These are phyloP conservation scores for Seira ritae DNA, from an alignment of 2,888 invertebrate genomes.

Conservation along the genomic window DNA sequence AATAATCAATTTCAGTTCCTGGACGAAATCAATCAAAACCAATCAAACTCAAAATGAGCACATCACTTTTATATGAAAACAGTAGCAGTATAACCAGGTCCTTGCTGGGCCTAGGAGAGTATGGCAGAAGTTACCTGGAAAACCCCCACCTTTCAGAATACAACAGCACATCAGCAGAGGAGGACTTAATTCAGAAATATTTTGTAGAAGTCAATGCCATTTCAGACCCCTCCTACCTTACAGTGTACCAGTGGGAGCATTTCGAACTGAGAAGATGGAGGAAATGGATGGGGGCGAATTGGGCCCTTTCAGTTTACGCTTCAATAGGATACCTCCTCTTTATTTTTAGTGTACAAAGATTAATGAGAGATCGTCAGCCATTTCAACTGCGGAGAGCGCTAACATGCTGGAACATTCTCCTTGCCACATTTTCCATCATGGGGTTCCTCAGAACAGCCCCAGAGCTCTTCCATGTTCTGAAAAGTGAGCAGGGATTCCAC, in stretches of 20 bases:
- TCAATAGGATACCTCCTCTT: conserved; percentile 93
- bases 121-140: conserved; percentile 66
- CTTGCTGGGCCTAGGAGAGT: conserved; percentile 53
- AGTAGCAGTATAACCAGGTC: conserved; percentile 53
- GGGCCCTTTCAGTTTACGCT: conserved; percentile 95
- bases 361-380: conserved; percentile 93
- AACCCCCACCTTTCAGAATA: conserved; percentile 53
- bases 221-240: conserved; percentile 66
- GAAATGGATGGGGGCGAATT: conserved; percentile 97
- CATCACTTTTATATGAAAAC: conserved; percentile 53
- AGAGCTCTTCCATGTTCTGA: conserved; percentile 88
- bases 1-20: neutral
- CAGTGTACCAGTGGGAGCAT: conserved; percentile 69
- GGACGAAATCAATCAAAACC: neutral
- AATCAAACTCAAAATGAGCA: conserved; percentile 54
- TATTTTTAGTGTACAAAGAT: conserved; percentile 94
- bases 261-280: conserved; percentile 76
- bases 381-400: conserved; percentile 92
- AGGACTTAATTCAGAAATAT: conserved; percentile 47
- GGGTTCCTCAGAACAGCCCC: conserved; percentile 95
- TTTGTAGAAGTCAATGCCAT: conserved; percentile 66
- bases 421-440: conserved; percentile 96
- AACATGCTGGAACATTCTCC: conserved; percentile 92
- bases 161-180: conserved; percentile 37
- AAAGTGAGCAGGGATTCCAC: conserved; percentile 92